Percentiles rank a stretch among this genome's conserved stretches.
These are phyloP conservation scores for Carollia perspicillata DNA, from an alignment of 2,113 vertebrate genomes.

Conservation along the genomic window DNA sequence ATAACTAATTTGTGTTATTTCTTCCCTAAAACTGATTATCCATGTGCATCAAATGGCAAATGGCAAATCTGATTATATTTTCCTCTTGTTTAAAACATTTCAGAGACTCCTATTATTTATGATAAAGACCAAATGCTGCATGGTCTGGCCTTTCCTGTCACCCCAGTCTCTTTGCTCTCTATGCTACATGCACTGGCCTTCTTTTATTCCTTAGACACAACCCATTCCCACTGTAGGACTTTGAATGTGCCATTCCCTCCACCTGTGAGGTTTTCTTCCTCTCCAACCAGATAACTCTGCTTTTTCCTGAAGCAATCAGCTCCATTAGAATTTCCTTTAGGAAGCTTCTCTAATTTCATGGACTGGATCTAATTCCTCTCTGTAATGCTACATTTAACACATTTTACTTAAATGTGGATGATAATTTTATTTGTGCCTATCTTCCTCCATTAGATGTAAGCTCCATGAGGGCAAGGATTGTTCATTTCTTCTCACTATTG, in stretches of 20 bases:
- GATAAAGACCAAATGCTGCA: background rate
- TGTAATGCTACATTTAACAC: background rate
- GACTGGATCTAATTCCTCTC: background rate
- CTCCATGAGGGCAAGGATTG: background rate
- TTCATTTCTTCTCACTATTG: background rate
- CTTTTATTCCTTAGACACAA: background rate
- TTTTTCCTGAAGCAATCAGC: background rate
- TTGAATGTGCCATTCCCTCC: background rate
- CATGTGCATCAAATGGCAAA: background rate
- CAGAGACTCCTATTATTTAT: background rate
- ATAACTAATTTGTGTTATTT: background rate
- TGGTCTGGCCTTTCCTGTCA: background rate
- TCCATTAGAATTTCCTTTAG: background rate
- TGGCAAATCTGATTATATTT: background rate
- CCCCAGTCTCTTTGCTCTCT: background rate
- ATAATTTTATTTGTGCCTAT: background rate
- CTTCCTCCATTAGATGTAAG: background rate
- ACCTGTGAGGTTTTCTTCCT: background rate
- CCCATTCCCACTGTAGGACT: background rate
- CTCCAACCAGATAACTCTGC: background rate
- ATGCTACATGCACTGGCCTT: background rate
- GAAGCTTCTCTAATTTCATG: background rate
- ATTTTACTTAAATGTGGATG: background rate
- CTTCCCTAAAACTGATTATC: background rate
- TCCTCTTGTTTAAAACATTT: background rate